Conservation (phyloP, 2,888 invertebrate species). For the Habroteleia sp. region DNA sequence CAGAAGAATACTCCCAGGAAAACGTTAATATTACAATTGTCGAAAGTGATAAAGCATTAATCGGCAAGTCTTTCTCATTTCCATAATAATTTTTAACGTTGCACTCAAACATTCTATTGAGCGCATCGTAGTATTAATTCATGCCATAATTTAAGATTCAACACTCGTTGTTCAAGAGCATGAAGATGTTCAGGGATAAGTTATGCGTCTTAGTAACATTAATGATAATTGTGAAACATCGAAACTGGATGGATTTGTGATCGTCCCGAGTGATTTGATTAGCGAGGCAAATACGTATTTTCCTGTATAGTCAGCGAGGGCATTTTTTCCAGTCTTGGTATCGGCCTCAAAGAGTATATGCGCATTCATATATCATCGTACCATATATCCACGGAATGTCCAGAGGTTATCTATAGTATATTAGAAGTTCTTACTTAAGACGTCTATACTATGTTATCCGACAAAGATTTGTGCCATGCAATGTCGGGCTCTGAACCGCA, state of each 20-base stretch:
- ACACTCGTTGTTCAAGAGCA: constrained; percentile 23
- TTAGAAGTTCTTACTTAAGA: constrained; percentile 64
- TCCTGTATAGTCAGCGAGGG: constrained; percentile 21
- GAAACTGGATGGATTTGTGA: constrained; percentile 51
- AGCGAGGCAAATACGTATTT: constrained; percentile 61
- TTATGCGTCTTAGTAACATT: constrained; percentile 46
- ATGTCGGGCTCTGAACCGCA: constrained; percentile 43
- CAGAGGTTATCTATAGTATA: constrained; percentile 63
- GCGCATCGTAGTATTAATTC: constrained; percentile 18
- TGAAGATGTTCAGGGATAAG: constrained; percentile 52
- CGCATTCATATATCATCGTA: constrained; percentile 64
- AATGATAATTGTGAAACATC: constrained; percentile 57
- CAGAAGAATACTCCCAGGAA: no score
- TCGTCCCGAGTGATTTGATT: constrained; percentile 55
- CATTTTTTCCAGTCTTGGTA: constrained; percentile 43
- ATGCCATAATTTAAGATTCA: constrained; percentile 32
- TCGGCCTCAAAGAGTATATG: constrained; percentile 55
- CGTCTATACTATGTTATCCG: constrained; percentile 56
- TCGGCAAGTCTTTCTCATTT: constrained; percentile 1
- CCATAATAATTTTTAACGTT: constrained; percentile 8
- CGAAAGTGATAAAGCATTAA: constrained; percentile 10
- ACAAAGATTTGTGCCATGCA: constrained; percentile 62
- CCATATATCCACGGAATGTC: constrained; percentile 62
- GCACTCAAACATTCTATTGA: constrained; percentile 7
- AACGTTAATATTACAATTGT: no score